Percentiles rank a stretch among this genome's conserved stretches.
phyloP scores from a whole-genome alignment of 2,888 invertebrate species.

The Acronicta alni region DNA sequence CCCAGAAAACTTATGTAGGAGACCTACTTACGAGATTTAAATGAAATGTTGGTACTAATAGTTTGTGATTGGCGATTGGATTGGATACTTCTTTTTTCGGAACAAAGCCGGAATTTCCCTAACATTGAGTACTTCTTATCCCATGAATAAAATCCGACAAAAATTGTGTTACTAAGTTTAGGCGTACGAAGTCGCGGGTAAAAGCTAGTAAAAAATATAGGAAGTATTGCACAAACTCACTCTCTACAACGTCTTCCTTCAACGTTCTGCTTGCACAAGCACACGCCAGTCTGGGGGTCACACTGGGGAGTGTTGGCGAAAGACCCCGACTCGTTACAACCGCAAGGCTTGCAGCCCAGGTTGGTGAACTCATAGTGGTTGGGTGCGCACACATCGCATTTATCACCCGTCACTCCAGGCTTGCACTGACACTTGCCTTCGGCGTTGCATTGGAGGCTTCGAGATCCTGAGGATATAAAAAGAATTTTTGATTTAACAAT shows the following conservation, averaged over 20 bases:
- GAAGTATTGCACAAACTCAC: conserved; percentile 79
- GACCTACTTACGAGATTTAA: too few relatives aligned
- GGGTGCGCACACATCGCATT: conserved; percentile 95
- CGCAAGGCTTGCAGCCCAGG: conserved; percentile 97
- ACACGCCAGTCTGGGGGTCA: conserved; percentile 94
- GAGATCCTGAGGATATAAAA: conserved; percentile 91
- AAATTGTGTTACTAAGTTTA: too few relatives aligned
- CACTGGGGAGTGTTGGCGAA: conserved; percentile 94
- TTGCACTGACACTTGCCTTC: conserved; percentile 98
- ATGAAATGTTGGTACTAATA: too few relatives aligned
- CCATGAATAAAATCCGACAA: too few relatives aligned
- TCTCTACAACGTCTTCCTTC: conserved; percentile 98
- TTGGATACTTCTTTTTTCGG: too few relatives aligned
- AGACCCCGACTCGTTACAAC: conserved; percentile 96
- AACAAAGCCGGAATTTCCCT: too few relatives aligned
- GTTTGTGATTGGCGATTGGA: too few relatives aligned
- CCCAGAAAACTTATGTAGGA: too few relatives aligned
- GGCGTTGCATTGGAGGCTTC: conserved; percentile 96
- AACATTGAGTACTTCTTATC: too few relatives aligned
- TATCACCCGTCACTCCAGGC: conserved; percentile 97
- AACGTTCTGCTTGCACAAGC: conserved; percentile 97
- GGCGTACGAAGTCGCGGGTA: too few relatives aligned
- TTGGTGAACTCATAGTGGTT: conserved; percentile 97
- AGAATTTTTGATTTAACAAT: too few relatives aligned
- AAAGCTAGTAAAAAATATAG: too few relatives aligned